Conservation (phyloP, 2,113 vertebrate genomes). For the Dipodomys stephensi region DNA sequence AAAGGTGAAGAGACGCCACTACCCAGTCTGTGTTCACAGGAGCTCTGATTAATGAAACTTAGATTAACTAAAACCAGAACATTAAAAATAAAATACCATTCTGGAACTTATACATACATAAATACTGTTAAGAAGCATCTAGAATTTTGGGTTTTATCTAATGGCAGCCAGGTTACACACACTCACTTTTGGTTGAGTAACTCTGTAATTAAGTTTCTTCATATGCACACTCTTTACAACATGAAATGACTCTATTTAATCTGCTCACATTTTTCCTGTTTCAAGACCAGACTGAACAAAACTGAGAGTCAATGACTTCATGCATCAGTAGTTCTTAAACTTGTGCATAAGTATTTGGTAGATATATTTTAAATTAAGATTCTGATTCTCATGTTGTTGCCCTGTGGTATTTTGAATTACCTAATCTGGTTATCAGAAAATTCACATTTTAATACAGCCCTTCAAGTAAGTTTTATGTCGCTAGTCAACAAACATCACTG, state of each 20-base stretch:
- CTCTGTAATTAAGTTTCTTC: background rate
- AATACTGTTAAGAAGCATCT: slow-evolving; percentile 11
- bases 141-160: background rate
- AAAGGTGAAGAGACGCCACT: background rate
- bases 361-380: slow-evolving; percentile 13
- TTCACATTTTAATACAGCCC: background rate
- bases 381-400: background rate
- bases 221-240: background rate
- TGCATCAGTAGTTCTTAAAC: slow-evolving; percentile 10
- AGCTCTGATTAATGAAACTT: slow-evolving; percentile 6
- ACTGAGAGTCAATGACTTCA: background rate
- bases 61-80: background rate
- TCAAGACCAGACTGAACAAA: background rate
- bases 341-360: slow-evolving; percentile 12
- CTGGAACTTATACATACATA: background rate
- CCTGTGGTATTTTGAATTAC: slow-evolving; percentile 18
- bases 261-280: background rate
- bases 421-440: background rate
- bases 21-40: background rate
- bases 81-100: slow-evolving; percentile 3
- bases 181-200: slow-evolving; percentile 18
- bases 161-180: background rate
- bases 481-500: background rate
- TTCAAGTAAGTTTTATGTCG: background rate
- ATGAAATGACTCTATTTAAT: slow-evolving; percentile 8